Percentiles rank a stretch among this genome's conserved stretches.
These are phyloP conservation scores for Temnothorax longispinosus DNA, from an alignment of 1,140 invertebrate genomes.

Conservation along the genomic window DNA sequence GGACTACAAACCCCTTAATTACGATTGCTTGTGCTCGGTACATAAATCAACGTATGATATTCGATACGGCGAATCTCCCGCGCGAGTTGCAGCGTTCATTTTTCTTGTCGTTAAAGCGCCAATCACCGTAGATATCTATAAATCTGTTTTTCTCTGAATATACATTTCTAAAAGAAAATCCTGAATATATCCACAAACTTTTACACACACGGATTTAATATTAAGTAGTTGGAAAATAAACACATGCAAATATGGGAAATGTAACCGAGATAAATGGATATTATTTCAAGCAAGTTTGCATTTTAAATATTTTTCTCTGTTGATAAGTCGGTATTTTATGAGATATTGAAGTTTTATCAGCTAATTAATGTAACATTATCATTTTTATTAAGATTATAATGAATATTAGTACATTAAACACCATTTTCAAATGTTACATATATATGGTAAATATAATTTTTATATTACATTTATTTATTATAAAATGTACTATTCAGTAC, in stretches of 20 bases:
- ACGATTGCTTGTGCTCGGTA: constrained; percentile 53
- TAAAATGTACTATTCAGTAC: neutral
- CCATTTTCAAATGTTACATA: neutral
- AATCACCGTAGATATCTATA: constrained; percentile 8
- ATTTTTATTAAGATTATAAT: constrained; percentile 11
- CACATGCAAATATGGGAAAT: neutral
- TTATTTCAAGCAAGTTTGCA: neutral
- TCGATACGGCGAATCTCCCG: constrained; percentile 44
- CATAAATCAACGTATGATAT: constrained; percentile 58
- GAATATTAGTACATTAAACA: neutral
- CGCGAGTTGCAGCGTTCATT: constrained; percentile 20
- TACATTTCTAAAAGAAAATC: neutral
- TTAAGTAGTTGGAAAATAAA: constrained; percentile 16
- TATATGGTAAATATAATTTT: neutral
- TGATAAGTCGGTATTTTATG: neutral
- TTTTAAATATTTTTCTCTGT: neutral
- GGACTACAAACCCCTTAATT: constrained; percentile 63
- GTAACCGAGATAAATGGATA: neutral
- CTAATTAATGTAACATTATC: neutral
- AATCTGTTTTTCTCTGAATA: neutral
- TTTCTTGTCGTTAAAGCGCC: constrained; percentile 48
- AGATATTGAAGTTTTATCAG: neutral
- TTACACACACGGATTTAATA: neutral
- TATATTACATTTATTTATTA: neutral
- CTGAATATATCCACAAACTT: neutral